Base-by-base conservation (phyloP, 2,888 invertebrate species). In the Argyresthia albistria region DNA sequence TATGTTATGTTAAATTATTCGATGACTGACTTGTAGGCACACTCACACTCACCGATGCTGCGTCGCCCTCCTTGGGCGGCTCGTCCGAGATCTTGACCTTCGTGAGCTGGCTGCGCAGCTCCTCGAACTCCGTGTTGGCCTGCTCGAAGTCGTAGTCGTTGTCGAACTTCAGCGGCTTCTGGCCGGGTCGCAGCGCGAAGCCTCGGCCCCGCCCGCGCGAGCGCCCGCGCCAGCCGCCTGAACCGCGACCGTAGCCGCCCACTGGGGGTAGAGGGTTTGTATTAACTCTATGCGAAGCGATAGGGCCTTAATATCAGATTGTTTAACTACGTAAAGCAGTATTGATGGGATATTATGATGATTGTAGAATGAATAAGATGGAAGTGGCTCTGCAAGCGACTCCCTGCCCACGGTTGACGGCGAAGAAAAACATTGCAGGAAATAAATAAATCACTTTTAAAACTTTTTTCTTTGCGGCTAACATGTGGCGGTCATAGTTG, bases 131-230 rank as follows among this genome's bases (percentile, higher is more conserved):
- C 43, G 96, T 97, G 80, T 99, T 99, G 55, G 98, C 98, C 78
- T 97, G 96, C 81, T 99, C 99, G 76, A 99, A 99, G 82, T 99
- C 99, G 73, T 97, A 99, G 73, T 99, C 99, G 64, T 94, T 95
- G 61, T 97, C 97, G 79, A 98, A 98, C 80, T 97, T 97, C 60
- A 97, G 90, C 11, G 92, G 92, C 66, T 92, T 93, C 76, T 92
- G 92, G 60, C 89, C 74, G 51, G 69, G 66, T 57, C 82, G 77
- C 1, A 82, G 80, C 15, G 80, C 70, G 66, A 84, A 83, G 0
- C 84, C 86, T 58, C 82, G 82, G 0, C 86, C 83, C 62, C 73
- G 88, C 49, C 80, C 84, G 53, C 79, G 82, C 45, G 75, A 78
- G 64, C 80, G 68, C 1, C 76, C 88, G 57, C 79, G 75, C 86